phyloP scores from a whole-genome alignment of 2,113 vertebrate species.

The Phylloscopus trochiloides region DNA sequence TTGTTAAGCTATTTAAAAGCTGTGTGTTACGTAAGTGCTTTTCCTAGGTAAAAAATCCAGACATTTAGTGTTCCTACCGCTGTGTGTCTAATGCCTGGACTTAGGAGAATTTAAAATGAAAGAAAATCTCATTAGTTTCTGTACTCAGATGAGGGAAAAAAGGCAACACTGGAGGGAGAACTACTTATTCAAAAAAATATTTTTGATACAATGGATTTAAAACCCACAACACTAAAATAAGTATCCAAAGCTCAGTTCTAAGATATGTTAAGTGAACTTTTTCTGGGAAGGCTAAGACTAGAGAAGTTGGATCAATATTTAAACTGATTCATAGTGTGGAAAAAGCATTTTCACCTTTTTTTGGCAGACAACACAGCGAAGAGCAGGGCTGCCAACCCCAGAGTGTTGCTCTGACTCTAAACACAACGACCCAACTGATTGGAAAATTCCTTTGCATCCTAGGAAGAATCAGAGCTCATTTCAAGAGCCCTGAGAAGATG shows the following conservation, averaged over 20 bases:
- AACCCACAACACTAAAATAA: neutral
- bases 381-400: accelerated
- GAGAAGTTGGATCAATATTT: neutral
- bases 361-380: neutral
- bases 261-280: neutral
- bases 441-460: neutral
- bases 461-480: neutral
- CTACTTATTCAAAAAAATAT: neutral
- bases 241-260: neutral
- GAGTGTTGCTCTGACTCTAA: neutral
- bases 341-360: neutral
- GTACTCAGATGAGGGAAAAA: neutral
- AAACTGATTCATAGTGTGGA: neutral
- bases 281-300: neutral
- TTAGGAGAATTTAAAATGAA: neutral
- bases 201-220: neutral
- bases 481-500: neutral
- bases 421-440: neutral
- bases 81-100: neutral
- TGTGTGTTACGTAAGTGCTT: neutral
- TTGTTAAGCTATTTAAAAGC: constrained; percentile 12
- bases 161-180: neutral
- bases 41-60: neutral
- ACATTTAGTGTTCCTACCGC: neutral
- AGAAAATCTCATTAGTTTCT: neutral